Conservation (phyloP, 2,797 vertebrate species). For the Oceanodroma leucorhoa region DNA sequence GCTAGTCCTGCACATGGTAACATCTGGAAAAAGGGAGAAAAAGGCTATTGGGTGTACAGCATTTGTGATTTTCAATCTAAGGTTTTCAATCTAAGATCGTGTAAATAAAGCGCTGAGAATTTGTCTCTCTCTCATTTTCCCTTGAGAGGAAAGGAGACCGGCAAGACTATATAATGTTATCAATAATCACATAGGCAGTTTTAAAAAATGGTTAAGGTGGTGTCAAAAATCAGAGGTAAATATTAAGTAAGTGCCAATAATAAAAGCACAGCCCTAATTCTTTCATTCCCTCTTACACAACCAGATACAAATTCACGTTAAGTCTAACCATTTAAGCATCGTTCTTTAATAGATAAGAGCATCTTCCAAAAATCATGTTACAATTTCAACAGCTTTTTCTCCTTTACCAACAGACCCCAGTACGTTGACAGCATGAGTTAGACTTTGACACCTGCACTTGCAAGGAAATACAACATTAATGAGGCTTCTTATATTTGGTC, state of each 20-base stretch:
- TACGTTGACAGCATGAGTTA: neutral
- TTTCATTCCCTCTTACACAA: neutral
- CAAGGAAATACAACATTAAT: neutral
- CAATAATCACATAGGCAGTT: neutral
- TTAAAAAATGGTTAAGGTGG: neutral
- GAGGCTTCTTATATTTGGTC: neutral
- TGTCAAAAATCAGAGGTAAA: conserved; percentile 13
- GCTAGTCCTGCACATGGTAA: neutral
- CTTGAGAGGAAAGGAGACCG: neutral
- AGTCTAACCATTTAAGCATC: neutral
- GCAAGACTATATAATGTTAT: neutral
- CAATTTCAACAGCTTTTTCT: neutral
- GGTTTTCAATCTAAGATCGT: neutral
- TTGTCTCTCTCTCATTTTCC: neutral
- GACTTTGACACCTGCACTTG: neutral
- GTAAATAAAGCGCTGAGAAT: neutral
- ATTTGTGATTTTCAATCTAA: neutral
- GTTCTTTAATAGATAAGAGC: neutral
- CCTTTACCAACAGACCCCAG: neutral
- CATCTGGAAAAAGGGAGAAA: neutral
- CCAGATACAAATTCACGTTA: neutral
- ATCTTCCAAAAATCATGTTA: neutral
- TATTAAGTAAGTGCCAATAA: neutral
- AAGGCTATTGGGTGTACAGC: neutral
- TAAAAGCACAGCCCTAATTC: neutral